A percentile compares a stretch with the other conserved stretches of the same genome.
Evolutionary conservation across 1,140 invertebrate genomes (phyloP).

Genomic region (Lineus longissimus): DNA sequence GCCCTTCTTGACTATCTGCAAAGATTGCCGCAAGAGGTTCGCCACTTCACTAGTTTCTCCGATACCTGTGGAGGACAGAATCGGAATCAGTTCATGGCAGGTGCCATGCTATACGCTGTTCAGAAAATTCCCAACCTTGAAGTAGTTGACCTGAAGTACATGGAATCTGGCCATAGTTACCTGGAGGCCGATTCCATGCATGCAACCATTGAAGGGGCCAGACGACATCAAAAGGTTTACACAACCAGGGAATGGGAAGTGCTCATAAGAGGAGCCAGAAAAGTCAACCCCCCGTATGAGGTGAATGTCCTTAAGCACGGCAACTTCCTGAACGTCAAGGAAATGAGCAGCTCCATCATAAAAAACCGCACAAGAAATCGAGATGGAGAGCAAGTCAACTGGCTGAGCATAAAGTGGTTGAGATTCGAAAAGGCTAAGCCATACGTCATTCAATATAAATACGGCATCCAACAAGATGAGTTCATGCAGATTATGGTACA

Average conservation of each 20-base stretch:
- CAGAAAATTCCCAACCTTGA: neutral
- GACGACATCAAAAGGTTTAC: slow-evolving; percentile 16
- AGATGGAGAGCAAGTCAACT: too few species aligned
- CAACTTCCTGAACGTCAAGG: too few species aligned
- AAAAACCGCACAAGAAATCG: too few species aligned
- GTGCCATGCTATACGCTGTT: slow-evolving; percentile 4
- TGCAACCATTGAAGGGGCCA: slow-evolving; percentile 14
- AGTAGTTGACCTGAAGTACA: slow-evolving; percentile 21
- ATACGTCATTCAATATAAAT: too few species aligned
- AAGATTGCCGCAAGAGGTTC: slow-evolving; percentile 8
- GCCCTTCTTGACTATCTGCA: slow-evolving; percentile 13
- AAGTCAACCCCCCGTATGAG: too few species aligned
- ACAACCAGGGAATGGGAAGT: slow-evolving; percentile 7
- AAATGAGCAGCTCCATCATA: too few species aligned
- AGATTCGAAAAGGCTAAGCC: too few species aligned
- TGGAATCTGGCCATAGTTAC: slow-evolving; percentile 22
- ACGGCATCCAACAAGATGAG: slow-evolving; percentile 7
- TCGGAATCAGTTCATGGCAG: slow-evolving; percentile 17
- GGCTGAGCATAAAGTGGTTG: too few species aligned
- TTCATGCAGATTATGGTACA: slow-evolving; percentile 9
- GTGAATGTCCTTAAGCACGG: too few species aligned
- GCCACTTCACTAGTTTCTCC: slow-evolving; percentile 16
- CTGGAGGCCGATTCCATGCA: slow-evolving; percentile 24
- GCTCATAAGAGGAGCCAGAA: too few species aligned
- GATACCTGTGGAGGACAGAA: slow-evolving; percentile 26